Evolutionary conservation across 64 coral and sea anemone genomes (phyloP).

Genomic region (Dendronephthya gigantea): DNA sequence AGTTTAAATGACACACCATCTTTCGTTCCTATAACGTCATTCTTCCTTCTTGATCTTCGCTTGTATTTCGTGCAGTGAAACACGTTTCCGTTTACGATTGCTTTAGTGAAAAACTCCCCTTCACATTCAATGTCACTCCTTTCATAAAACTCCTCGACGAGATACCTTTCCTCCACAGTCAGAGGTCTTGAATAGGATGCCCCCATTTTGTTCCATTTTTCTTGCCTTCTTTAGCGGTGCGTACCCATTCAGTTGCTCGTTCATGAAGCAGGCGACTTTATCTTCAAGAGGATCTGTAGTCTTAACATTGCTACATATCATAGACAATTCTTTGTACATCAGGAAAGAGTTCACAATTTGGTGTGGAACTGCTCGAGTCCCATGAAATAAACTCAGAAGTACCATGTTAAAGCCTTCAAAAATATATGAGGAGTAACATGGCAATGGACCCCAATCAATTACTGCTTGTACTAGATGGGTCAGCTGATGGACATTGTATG

Average conservation of each 20-base stretch:
- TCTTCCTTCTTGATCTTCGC: neutral
- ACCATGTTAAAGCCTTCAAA: too few species aligned
- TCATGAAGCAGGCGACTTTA: neutral
- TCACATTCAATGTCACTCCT: too few species aligned
- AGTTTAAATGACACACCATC: too few species aligned
- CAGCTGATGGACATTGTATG: too few species aligned
- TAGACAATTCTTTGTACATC: neutral
- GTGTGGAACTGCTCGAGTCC: neutral
- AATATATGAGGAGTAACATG: neutral
- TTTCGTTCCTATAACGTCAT: neutral
- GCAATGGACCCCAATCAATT: neutral
- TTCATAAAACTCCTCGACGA: too few species aligned
- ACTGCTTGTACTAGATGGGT: neutral
- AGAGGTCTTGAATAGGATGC: conserved; percentile 2
- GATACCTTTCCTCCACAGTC: too few species aligned
- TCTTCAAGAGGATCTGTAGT: neutral
- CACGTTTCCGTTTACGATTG: neutral
- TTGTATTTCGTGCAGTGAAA: neutral
- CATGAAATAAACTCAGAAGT: neutral
- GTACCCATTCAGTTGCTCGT: neutral
- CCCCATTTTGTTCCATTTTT: neutral
- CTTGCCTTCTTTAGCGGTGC: neutral
- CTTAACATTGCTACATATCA: neutral
- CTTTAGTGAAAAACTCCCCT: conserved; percentile 10
- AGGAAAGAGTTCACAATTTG: neutral